These are phyloP conservation scores for Lithophane socia DNA, from an alignment of 2,888 invertebrate genomes.

Conservation along the genomic window DNA sequence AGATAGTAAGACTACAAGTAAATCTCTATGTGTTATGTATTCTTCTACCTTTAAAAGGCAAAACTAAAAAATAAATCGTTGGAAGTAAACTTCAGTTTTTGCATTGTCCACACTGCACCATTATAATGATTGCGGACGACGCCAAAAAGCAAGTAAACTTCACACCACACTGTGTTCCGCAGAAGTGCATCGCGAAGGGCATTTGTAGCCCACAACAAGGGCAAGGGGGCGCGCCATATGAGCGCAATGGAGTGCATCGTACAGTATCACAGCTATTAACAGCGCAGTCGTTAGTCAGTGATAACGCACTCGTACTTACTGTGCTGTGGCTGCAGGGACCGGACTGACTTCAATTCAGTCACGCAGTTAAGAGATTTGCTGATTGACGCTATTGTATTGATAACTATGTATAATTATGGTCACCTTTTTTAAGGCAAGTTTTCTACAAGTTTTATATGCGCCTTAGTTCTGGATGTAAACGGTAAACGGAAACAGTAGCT, in stretches of 20 bases:
- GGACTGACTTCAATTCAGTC: neutral
- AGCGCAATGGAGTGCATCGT: conserved; percentile 32
- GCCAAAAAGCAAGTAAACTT: conserved; percentile 6
- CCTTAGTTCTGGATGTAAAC: neutral
- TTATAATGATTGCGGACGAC: neutral
- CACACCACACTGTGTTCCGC: neutral
- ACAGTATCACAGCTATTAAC: conserved; percentile 28
- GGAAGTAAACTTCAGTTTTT: neutral
- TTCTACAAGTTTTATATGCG: neutral
- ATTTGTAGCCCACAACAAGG: conserved; percentile 4
- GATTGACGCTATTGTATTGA: neutral
- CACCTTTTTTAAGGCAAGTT: neutral
- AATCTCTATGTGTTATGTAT: neutral
- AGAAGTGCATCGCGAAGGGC: neutral
- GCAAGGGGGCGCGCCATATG: conserved; percentile 34
- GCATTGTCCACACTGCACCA: neutral
- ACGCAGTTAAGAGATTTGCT: neutral
- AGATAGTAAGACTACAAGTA: neutral
- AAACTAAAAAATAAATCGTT: neutral
- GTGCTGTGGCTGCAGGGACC: neutral
- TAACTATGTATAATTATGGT: neutral
- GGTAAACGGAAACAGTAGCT: neutral
- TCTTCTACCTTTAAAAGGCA: neutral
- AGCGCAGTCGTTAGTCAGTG: conserved; percentile 24
- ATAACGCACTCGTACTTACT: conserved; percentile 14